Percentiles rank a stretch among this genome's conserved stretches.
Conservation (phyloP, 2,113 vertebrate species). For the Clarias batrachus region DNA sequence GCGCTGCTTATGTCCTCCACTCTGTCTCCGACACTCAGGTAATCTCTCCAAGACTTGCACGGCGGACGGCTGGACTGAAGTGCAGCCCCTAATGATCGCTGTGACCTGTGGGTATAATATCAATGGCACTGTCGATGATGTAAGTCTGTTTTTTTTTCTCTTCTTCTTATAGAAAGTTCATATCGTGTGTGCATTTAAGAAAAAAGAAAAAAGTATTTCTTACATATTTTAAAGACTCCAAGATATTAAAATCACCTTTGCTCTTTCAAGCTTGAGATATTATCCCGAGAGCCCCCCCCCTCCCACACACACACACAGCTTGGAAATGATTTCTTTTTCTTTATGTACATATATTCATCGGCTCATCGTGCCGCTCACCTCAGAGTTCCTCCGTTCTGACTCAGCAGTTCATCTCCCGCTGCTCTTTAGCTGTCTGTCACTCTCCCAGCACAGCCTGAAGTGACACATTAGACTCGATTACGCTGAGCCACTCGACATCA, state of each 20-base stretch:
- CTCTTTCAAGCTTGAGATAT: constrained; percentile 23
- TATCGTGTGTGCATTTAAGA: not conserved
- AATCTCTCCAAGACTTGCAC: constrained; percentile 90
- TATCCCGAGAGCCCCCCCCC: constrained; percentile 6
- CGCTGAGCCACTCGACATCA: constrained; percentile 23
- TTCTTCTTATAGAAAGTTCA: not conserved
- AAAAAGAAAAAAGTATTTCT: not conserved
- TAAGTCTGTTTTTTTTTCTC: constrained; percentile 69
- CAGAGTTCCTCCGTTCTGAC: constrained; percentile 8
- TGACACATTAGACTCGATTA: constrained; percentile 28
- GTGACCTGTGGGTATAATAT: constrained; percentile 81
- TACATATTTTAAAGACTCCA: constrained; percentile 10
- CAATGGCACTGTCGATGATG: constrained; percentile 70
- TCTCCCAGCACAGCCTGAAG: constrained; percentile 5
- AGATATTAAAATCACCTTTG: constrained; percentile 5
- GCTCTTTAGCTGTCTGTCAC: constrained; percentile 20
- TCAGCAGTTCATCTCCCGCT: constrained; percentile 25
- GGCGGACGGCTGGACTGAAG: constrained; percentile 80
- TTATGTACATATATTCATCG: not conserved
- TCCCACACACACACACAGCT: not conserved
- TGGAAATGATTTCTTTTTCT: constrained; percentile 7
- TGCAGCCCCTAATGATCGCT: constrained; percentile 76
- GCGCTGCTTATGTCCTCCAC: constrained; percentile 16
- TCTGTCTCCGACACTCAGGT: constrained; percentile 66
- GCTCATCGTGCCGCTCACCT: not conserved